Base-by-base conservation (phyloP, 2,113 vertebrate species). In the Hippocampus zosterae region DNA sequence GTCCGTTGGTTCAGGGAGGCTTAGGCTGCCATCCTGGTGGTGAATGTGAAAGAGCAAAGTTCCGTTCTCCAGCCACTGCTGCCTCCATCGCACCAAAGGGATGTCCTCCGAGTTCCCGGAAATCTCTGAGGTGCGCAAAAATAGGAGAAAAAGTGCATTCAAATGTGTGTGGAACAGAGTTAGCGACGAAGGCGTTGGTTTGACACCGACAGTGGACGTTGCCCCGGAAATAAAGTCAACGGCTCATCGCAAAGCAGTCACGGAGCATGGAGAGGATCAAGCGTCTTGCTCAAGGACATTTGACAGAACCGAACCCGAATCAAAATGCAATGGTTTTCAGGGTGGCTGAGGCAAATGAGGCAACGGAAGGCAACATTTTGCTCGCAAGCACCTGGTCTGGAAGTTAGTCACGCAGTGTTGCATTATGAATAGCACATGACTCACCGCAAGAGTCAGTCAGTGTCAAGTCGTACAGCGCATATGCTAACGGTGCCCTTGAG, bases 1-100 rank as follows among this genome's bases (percentile, higher is more conserved):
- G 1, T 94, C 93, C 0, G 97, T 99, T 6, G 96, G 93, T 37
- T 96, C 95, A 0, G 95, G 95, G 11, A 95, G 90, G 70, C 75
- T 96, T 25, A 95, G 90, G 41, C 93, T 91, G 6, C 96, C 95
- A 0, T 99, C 97, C 71, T 99, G 97, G 80, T 99, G 97, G 81
- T 99, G 97, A 80, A 99, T 98, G 82, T 99, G 97, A 84, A 99
- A 99, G 68, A 99, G 97, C 64, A 99, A 79, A 0, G 97, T 99
- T 53, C 97, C 97, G 0, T 99, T 99, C 88, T 99, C 97, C 84
- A 99, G 90, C 97, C 97, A 99, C 84, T 99, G 97, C 88, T 99
- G 97, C 80, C 94, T 91, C 97, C 97, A 99, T 76, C 97, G 96
- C 60, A 99, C 97, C 74, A 98, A 85, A 0, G 97, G 97, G 82